These are phyloP conservation scores for Macrotus californicus DNA, from an alignment of 2,113 vertebrate species.

Conservation along the genomic window DNA sequence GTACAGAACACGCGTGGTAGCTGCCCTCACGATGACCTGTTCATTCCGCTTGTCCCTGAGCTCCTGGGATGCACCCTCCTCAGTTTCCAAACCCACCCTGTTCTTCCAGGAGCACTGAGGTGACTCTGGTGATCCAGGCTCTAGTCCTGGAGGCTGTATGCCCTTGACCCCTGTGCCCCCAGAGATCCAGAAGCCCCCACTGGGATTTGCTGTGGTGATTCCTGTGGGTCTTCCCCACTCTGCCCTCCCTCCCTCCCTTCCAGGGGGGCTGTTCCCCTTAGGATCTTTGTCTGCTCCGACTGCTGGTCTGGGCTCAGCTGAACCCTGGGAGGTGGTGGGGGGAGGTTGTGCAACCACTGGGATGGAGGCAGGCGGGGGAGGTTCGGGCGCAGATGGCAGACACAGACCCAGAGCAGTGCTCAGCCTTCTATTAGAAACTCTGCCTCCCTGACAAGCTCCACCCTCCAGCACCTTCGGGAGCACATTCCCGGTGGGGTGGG, in stretches of 20 bases:
- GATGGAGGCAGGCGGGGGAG: neutral
- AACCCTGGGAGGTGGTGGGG: neutral
- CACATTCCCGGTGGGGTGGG: neutral
- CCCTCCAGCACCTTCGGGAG: neutral
- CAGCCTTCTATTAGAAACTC: conserved; percentile 53
- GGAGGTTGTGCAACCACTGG: neutral
- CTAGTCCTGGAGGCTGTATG: neutral
- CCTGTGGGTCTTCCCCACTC: neutral
- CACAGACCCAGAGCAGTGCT: conserved; percentile 23
- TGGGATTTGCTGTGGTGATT: neutral
- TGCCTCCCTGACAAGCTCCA: neutral
- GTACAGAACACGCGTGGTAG: neutral
- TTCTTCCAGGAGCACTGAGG: neutral
- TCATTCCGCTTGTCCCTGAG: neutral
- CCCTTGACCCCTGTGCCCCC: neutral
- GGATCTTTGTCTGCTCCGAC: neutral
- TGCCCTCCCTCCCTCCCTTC: neutral
- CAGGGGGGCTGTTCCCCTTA: neutral
- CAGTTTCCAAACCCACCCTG: neutral
- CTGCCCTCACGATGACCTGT: neutral
- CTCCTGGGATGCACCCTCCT: neutral
- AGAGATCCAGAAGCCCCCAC: neutral
- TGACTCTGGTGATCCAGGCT: neutral
- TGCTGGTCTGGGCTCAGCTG: neutral
- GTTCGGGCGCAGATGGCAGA: neutral